These are phyloP conservation scores for Microcaecilia unicolor DNA, from an alignment of 2,797 vertebrate genomes.

Conservation along the genomic window DNA sequence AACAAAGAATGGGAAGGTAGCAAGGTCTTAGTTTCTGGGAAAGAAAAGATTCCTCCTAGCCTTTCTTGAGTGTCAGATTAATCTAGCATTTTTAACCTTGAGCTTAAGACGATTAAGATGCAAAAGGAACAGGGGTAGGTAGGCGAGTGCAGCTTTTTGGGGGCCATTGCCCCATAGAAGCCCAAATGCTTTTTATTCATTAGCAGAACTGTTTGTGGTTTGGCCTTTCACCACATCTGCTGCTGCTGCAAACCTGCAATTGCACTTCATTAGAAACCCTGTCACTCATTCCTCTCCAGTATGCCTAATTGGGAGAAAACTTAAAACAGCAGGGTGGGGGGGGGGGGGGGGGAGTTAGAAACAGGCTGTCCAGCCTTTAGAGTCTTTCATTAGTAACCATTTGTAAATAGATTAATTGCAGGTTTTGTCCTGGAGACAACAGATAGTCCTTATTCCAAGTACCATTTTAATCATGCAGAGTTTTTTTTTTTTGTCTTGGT, in stretches of 20 bases:
- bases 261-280: slow-evolving; percentile 48
- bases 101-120: slow-evolving; percentile 6
- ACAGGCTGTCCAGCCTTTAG: neutral
- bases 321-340: no score
- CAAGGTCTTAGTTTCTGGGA: no score
- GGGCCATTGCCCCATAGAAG: slow-evolving; percentile 32
- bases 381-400: neutral
- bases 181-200: slow-evolving; percentile 25
- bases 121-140: neutral
- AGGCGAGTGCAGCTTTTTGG: slow-evolving; percentile 6
- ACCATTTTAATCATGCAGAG: no score
- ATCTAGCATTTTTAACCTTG: no score
- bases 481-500: no score
- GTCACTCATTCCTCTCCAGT: slow-evolving; percentile 38
- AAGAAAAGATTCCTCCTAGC: no score
- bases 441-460: no score
- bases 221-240: slow-evolving; percentile 29
- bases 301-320: slow-evolving; percentile 17
- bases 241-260: slow-evolving; percentile 31
- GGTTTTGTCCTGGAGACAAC: no score
- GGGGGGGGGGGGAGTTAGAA: no score
- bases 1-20: no score
- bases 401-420: neutral
- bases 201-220: slow-evolving; percentile 20
- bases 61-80: no score